These are phyloP conservation scores for Crossaster papposus DNA, from an alignment of 53 echinoderm and acorn worm species.

Conservation along the genomic window DNA sequence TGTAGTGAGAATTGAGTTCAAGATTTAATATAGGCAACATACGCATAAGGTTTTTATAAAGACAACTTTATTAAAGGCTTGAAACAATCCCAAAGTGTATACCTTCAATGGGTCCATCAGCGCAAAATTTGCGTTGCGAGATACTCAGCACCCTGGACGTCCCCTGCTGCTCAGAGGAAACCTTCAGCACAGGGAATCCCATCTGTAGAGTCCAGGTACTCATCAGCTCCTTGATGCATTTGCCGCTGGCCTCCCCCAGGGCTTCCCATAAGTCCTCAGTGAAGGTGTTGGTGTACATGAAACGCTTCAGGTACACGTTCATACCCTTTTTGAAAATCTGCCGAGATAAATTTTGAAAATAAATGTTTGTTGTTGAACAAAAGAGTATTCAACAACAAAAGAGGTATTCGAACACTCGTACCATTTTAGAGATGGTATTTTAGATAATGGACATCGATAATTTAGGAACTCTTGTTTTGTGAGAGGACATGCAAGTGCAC, in stretches of 20 bases:
- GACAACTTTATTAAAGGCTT: no score
- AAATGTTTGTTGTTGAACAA: not conserved
- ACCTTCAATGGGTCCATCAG: slow-evolving; percentile 89
- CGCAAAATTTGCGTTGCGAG: slow-evolving; percentile 87
- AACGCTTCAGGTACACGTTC: slow-evolving; percentile 87
- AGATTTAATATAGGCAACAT: no score
- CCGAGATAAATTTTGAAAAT: not conserved
- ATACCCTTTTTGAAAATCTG: slow-evolving; percentile 91
- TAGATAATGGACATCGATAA: no score
- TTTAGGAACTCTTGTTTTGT: no score
- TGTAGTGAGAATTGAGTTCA: no score
- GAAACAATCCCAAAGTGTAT: not conserved
- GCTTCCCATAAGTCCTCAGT: slow-evolving; percentile 95
- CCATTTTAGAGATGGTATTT: no score
- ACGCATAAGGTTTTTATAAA: no score
- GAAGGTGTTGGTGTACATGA: slow-evolving; percentile 87
- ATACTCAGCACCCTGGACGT: slow-evolving; percentile 79
- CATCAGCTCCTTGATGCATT: slow-evolving; percentile 89
- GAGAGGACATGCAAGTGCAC: no score
- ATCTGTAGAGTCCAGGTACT: slow-evolving; percentile 97
- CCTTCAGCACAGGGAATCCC: slow-evolving; percentile 96
- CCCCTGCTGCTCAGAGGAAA: slow-evolving; percentile 82
- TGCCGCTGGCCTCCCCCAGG: slow-evolving; percentile 84
- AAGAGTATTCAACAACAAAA: not conserved
- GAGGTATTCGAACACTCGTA: no score